Conservation (phyloP, 2,888 invertebrate genomes). For the Diaphora mendica region DNA sequence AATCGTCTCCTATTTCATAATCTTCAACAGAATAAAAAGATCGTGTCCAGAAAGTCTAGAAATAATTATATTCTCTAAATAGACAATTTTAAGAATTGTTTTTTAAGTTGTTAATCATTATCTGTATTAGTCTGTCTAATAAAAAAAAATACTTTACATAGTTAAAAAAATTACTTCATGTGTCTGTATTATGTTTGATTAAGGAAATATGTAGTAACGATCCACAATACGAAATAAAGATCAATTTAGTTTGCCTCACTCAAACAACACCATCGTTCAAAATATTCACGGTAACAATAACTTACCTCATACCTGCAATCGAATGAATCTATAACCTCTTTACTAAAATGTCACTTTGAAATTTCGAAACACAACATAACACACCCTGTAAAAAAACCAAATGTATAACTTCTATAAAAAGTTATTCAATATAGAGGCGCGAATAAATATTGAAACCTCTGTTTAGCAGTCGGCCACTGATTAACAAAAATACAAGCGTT, state of each 20-base stretch:
- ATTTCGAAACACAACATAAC: not conserved
- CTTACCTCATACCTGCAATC: no score
- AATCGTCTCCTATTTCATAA: not conserved
- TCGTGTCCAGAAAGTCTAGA: not conserved
- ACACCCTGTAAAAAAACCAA: not conserved
- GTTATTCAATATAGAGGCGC: not conserved
- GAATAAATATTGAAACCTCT: not conserved
- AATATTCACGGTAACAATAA: no score
- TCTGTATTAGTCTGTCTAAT: no score
- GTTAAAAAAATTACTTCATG: no score
- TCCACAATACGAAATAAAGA: not conserved
- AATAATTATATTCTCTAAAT: not conserved
- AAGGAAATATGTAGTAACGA: no score
- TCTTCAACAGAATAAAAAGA: not conserved
- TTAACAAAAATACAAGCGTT: constrained; percentile 3
- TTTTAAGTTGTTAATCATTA: no score
- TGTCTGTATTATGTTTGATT: no score
- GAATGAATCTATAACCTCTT: not conserved
- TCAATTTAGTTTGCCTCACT: no score
- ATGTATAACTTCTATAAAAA: not conserved
- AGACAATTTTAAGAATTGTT: not conserved
- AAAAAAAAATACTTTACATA: no score
- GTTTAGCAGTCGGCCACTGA: constrained; percentile 6
- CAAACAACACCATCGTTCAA: no score
- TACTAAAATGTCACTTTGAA: not conserved